Evolutionary conservation across 1,140 invertebrate genomes (phyloP).

Genomic region (Drosophila virilis): DNA sequence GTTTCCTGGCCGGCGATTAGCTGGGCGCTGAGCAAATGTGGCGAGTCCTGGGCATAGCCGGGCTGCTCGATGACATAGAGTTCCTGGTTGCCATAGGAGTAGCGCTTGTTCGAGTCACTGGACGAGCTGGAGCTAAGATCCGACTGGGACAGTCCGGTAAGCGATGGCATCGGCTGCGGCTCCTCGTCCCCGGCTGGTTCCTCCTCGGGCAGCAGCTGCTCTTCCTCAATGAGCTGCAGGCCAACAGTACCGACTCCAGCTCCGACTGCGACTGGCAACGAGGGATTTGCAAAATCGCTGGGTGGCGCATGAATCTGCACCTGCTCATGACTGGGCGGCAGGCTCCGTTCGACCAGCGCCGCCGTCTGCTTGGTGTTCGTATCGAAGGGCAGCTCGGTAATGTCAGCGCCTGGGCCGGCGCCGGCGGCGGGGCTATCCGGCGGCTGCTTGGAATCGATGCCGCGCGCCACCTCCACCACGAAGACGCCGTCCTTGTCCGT

Average conservation of each 20-base stretch:
- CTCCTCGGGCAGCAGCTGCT: constrained; percentile 53
- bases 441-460: constrained; percentile 72
- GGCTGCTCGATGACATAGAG: constrained; percentile 90
- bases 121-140: constrained; percentile 90
- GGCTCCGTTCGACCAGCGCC: constrained; percentile 52
- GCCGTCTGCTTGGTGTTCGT: constrained; percentile 45
- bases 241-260: constrained; percentile 84
- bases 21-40: constrained; percentile 41
- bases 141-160: constrained; percentile 90
- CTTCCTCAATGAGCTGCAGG: constrained; percentile 83
- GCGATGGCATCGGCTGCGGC: constrained; percentile 60
- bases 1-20: constrained; percentile 27
- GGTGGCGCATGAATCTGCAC: constrained; percentile 83
- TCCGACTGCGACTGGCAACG: constrained; percentile 16
- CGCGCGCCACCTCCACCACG: constrained; percentile 88
- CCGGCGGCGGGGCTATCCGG: constrained; percentile 67
- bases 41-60: constrained; percentile 85
- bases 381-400: constrained; percentile 69
- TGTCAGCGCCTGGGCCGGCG: constrained; percentile 24
- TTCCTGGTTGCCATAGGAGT: constrained; percentile 90
- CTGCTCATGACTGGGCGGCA: constrained; percentile 71
- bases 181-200: constrained; percentile 70
- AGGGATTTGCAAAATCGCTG: constrained; percentile 49
- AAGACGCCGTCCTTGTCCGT: constrained; percentile 90
- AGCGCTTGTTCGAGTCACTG: constrained; percentile 88